Conservation (phyloP, 2,888 invertebrate species). For the Eupelmus urozonus region DNA sequence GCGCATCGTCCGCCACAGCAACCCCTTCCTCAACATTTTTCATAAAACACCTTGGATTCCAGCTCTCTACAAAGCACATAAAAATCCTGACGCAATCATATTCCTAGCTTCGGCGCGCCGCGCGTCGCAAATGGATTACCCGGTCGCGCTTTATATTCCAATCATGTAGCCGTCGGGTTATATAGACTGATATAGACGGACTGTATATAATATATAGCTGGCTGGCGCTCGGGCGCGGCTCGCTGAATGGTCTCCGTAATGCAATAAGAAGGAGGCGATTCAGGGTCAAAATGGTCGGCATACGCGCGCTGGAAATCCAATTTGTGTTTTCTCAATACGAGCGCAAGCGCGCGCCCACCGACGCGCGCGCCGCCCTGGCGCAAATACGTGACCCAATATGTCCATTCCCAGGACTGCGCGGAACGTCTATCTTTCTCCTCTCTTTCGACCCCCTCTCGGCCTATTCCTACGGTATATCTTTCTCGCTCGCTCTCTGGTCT, state of each 20-base stretch:
- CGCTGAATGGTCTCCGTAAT: conserved; percentile 61
- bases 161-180: conserved; percentile 11
- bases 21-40: neutral
- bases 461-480: conserved; percentile 53
- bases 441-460: conserved; percentile 13
- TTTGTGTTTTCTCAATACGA: conserved; percentile 65
- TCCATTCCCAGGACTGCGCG: neutral
- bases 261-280: conserved; percentile 63
- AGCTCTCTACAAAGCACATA: neutral
- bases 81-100: conserved; percentile 44
- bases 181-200: conserved; percentile 52
- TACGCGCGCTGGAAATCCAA: conserved; percentile 67
- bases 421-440: conserved; percentile 58
- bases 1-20: neutral
- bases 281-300: conserved; percentile 58
- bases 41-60: neutral
- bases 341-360: conserved; percentile 15
- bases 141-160: conserved; percentile 35
- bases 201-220: no score
- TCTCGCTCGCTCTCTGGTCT: conserved; percentile 51
- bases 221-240: conserved; percentile 11
- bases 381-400: conserved; percentile 69
- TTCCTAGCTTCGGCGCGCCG: conserved; percentile 31
- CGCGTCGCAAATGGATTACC: conserved; percentile 24
- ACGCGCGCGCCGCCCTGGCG: conserved; percentile 27